These are phyloP conservation scores for Apoderus coryli DNA, from an alignment of 2,888 invertebrate genomes.

Conservation along the genomic window DNA sequence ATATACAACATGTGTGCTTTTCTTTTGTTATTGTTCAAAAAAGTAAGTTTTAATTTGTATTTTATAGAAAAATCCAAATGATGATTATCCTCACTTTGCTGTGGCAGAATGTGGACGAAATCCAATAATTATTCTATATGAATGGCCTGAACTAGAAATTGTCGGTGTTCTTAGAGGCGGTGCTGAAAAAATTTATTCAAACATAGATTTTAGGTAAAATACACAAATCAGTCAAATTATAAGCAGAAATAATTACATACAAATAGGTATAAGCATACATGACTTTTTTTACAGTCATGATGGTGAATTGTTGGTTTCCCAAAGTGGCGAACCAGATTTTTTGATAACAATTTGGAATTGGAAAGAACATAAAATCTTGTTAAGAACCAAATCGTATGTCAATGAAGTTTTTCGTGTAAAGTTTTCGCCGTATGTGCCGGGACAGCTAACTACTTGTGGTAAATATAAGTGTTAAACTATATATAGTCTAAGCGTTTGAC, in stretches of 20 bases:
- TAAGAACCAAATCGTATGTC: conserved; percentile 70
- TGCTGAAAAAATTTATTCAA: conserved; percentile 56
- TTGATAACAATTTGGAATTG: conserved; percentile 84
- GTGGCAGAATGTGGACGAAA: conserved; percentile 66
- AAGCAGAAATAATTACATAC: too few relatives aligned
- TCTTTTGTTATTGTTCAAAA: too few relatives aligned
- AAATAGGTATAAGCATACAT: too few relatives aligned
- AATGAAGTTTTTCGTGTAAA: conserved; percentile 65
- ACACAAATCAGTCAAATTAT: neutral
- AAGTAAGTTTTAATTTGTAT: too few relatives aligned
- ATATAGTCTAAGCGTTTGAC: neutral
- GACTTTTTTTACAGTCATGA: conserved; percentile 54
- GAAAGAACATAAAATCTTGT: conserved; percentile 56
- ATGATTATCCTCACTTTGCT: conserved; percentile 50
- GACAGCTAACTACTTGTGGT: conserved; percentile 68
- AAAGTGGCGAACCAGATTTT: conserved; percentile 76
- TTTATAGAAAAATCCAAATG: conserved; percentile 52
- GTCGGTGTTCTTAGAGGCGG: conserved; percentile 61
- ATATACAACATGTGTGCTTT: too few relatives aligned
- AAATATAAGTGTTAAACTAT: conserved; percentile 14
- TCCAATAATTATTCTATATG: conserved; percentile 69
- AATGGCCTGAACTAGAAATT: conserved; percentile 67
- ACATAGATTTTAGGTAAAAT: conserved; percentile 53
- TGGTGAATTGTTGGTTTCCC: conserved; percentile 66
- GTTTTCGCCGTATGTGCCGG: conserved; percentile 69